phyloP scores from a whole-genome alignment of 2,888 invertebrate genomes.

The Trichogramma dendrolimi region DNA sequence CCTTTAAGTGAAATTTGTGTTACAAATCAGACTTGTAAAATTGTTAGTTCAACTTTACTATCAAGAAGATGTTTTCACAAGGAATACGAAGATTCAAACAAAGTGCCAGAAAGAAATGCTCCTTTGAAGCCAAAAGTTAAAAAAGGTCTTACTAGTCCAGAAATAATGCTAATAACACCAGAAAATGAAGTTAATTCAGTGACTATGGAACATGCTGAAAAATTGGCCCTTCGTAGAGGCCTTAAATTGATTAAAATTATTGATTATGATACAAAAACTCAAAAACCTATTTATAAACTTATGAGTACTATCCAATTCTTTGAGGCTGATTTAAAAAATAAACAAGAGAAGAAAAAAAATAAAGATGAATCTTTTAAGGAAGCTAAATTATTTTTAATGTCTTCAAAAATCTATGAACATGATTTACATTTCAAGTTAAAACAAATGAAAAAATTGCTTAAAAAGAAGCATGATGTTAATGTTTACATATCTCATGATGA shows the following conservation, averaged over 20 bases:
- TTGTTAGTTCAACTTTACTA: too few species aligned
- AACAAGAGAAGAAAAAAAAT: slow-evolving; percentile 27
- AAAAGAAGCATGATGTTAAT: slow-evolving; percentile 43
- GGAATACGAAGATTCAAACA: neutral
- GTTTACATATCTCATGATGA: slow-evolving; percentile 37
- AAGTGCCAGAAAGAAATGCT: slow-evolving; percentile 2
- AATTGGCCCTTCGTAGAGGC: slow-evolving; percentile 64
- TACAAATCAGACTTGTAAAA: too few species aligned
- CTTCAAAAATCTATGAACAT: slow-evolving; percentile 43
- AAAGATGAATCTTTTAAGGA: slow-evolving; percentile 31
- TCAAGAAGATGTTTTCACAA: too few species aligned
- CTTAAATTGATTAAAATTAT: slow-evolving; percentile 67
- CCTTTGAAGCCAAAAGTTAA: slow-evolving; percentile 36
- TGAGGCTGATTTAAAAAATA: slow-evolving; percentile 54
- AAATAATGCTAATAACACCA: slow-evolving; percentile 62
- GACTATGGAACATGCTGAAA: slow-evolving; percentile 67
- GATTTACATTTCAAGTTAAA: slow-evolving; percentile 48
- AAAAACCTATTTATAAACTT: slow-evolving; percentile 67
- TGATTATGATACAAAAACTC: slow-evolving; percentile 65
- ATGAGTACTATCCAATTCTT: slow-evolving; percentile 58
- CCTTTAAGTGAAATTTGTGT: too few species aligned
- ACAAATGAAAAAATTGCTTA: slow-evolving; percentile 43
- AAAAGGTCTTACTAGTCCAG: slow-evolving; percentile 38
- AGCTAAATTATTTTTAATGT: slow-evolving; percentile 42
- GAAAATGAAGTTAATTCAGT: slow-evolving; percentile 59